Base-by-base conservation (phyloP, 1,140 invertebrate species). In the Drosophila sulfurigaster region DNA sequence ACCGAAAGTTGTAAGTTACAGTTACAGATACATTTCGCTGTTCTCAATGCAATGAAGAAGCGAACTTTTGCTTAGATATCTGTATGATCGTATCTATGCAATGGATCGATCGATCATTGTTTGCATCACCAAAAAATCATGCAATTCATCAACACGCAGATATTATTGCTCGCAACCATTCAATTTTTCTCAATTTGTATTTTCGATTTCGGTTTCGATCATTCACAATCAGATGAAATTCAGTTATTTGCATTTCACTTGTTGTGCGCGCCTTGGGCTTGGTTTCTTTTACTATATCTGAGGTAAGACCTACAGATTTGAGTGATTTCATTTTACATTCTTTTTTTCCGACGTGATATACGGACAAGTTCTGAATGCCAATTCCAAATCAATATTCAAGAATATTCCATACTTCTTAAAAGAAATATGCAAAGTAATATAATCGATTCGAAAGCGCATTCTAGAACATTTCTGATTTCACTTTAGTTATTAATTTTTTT, bases 81-180 rank as follows among this genome's bases (percentile, higher is more conserved):
- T 32, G 38, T 43, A 13, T 48, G 43, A 13, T 32, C 3, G 35
- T 41, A 35, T 58, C 48, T 25, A 48, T 8, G 70, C 91, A 92
- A 92, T 89, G 80, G 79, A 75, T 89, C 91, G 87, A 81, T 92
- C 87, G 87, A 91, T 89, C 80, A 86, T 80, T 75, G 79, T 82
- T 88, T 89, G 91, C 91, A 91, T 91, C 89, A 87, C 89, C 89
- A 91, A 87, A 83, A 78, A 82, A 92, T 89, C 85, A 89, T 91
- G 82, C 88, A 91, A 80, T 85, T 88, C 83, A 92, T 92, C 91
- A 92, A 92, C 91, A 92, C 91, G 83, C 91, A 92, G 86, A 92
- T 92, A 92, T 92, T 92, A 92, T 92, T 92, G 91, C 91, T 92
- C 91, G 91, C 91, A 92, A 86, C 91, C 91, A 92, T 91, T 92